Evolutionary conservation across 2,797 vertebrate species (phyloP).

Genomic region (Discoglossus pictus): DNA sequence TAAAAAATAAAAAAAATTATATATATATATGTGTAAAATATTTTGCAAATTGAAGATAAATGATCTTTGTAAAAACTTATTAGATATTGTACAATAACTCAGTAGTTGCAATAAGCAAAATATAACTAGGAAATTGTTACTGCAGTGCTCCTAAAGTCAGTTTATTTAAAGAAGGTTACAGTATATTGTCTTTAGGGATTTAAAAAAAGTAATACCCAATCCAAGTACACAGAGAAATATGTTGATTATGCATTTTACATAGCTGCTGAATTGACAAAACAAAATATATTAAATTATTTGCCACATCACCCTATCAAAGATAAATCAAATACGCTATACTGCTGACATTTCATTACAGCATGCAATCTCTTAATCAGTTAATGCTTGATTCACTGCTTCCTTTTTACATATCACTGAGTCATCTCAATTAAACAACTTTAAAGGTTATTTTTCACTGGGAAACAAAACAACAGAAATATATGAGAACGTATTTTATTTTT

Average conservation of each 20-base stretch:
- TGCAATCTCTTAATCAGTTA: conserved; percentile 52
- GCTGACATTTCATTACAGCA: conserved; percentile 52
- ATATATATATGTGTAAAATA: too few relatives aligned
- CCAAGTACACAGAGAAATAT: conserved; percentile 38
- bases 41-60: too few relatives aligned
- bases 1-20: conserved; percentile 4
- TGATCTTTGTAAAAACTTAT: too few relatives aligned
- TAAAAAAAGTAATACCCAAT: conserved; percentile 36
- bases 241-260: conserved; percentile 48
- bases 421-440: conserved; percentile 51
- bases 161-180: conserved; percentile 46
- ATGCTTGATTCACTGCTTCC: conserved; percentile 49
- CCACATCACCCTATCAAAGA: conserved; percentile 51
- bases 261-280: conserved; percentile 45
- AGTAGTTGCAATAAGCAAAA: conserved; percentile 14
- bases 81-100: too few relatives aligned
- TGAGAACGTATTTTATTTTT: too few relatives aligned
- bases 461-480: conserved; percentile 44
- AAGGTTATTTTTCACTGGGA: conserved; percentile 50
- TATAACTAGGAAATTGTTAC: conserved; percentile 17
- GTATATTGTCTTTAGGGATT: conserved; percentile 38
- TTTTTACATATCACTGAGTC: conserved; percentile 52
- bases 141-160: conserved; percentile 12
- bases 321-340: conserved; percentile 51
- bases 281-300: conserved; percentile 51